Conservation (phyloP, 2,797 vertebrate species). For the Neopelma chrysocephalum region DNA sequence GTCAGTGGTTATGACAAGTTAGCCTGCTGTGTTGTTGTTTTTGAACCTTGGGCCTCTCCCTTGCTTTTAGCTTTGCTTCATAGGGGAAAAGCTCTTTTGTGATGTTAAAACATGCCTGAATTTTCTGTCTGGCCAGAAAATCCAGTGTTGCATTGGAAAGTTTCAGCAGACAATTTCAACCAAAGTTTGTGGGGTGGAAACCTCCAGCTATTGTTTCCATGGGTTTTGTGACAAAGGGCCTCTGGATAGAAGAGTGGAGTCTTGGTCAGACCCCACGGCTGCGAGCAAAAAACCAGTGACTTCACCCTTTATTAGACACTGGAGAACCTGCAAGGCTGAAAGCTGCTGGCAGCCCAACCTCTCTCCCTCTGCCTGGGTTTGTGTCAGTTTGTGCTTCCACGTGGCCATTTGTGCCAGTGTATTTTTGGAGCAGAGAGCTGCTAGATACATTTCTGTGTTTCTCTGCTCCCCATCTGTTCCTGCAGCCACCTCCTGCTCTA, state of each 20-base stretch:
- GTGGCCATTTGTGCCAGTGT: background rate
- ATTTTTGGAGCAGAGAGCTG: constrained; percentile 39
- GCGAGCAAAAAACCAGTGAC: background rate
- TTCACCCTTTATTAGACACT: background rate
- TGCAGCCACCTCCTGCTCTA: background rate
- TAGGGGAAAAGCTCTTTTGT: background rate
- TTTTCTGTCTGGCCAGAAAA: background rate
- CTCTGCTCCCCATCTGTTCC: constrained; percentile 29
- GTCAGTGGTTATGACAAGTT: background rate
- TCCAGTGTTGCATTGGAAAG: accelerated
- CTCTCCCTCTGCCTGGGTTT: background rate
- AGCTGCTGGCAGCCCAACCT: background rate
- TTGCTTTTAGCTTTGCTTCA: background rate
- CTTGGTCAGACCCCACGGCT: background rate
- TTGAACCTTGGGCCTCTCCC: background rate
- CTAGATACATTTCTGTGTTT: background rate
- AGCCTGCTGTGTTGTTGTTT: background rate
- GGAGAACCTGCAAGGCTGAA: background rate
- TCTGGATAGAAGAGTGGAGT: background rate
- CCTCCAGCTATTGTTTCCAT: background rate
- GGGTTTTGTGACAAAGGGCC: background rate
- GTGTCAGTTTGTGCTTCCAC: background rate
- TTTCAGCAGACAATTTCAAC: background rate
- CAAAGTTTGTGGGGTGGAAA: background rate
- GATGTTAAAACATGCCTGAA: background rate